Percentiles rank a stretch among this genome's conserved stretches.
Evolutionary conservation across 2,797 vertebrate genomes (phyloP).

Genomic region (Amazonetta brasiliensis): DNA sequence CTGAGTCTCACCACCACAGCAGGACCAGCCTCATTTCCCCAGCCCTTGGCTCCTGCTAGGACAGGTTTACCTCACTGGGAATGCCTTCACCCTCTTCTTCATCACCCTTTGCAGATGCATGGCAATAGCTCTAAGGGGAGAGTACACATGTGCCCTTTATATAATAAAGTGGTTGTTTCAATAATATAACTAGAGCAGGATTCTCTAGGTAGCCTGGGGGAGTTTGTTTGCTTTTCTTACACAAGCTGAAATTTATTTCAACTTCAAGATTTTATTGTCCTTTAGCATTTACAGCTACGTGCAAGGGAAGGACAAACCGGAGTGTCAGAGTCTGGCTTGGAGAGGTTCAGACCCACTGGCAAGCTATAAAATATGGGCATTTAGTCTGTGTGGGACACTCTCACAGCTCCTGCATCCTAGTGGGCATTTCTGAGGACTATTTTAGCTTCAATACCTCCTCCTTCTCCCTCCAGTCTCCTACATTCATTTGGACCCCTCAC

Average conservation of each 20-base stretch:
- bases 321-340: neutral
- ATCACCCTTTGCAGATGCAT: fast-evolving
- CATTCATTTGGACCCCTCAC: fast-evolving
- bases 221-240: conserved; percentile 15
- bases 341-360: neutral
- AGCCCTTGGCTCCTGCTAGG: neutral
- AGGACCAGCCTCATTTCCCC: neutral
- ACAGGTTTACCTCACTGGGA: neutral
- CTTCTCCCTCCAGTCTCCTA: neutral
- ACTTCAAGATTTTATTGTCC: neutral
- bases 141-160: fast-evolving
- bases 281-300: neutral
- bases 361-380: neutral
- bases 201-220: conserved; percentile 16
- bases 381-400: neutral
- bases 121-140: neutral
- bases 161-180: neutral
- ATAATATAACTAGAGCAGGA: neutral
- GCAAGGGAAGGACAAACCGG: neutral
- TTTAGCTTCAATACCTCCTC: neutral
- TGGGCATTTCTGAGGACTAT: neutral
- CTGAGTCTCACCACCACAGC: neutral
- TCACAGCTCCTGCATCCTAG: neutral
- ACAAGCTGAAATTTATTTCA: conserved; percentile 37
- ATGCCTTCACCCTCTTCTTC: fast-evolving